Base-by-base conservation (phyloP, 2,888 invertebrate genomes). In the Nomada hirtipes region DNA sequence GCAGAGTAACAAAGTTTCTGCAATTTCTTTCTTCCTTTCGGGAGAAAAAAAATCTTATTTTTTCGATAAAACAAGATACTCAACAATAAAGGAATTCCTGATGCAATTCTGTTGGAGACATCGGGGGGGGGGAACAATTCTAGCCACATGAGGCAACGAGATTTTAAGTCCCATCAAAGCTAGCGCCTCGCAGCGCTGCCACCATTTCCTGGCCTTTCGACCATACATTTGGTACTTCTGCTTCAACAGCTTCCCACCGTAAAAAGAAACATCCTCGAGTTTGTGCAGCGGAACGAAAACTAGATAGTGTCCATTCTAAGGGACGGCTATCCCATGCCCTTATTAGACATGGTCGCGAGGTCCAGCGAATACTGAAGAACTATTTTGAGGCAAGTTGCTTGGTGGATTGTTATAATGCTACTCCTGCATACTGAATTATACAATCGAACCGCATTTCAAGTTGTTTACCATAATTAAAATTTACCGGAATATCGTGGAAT, bases 361-460 rank as follows among this genome's bases (percentile, higher is more conserved):
- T 60, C 63, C 36, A 18, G 4, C 55, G 53, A 63, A 36, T 76
- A 15, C 20, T 44, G 23, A 36, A 42, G 61, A 59, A 44, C 26
- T 47, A 61, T 36, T 18, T n/a, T 7, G 23, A 15, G 63, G 60
- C 72, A 68, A 64, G 70, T 13, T 23, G 50, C 42, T 64, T 86
- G 86, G 86, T 78, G 36, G 4, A 44, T 26, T 9, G 86, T 85
- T 86, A 86, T 76, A 83, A 75, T 60, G 75, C 42, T 63, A 75
- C 23, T 13, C 57, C 47, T 15, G 42, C 77, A 74, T 74, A 86
- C 77, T 78, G 85, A 77, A 85, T 87, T 87, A 85, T 83, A 52
- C 86, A 79, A 77, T 85, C 85, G 85, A 85, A 82, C 79, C 80
- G 72, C 78, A 69, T 71, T 65, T 68, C 53, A 72, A 77, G 72